Base-by-base conservation (phyloP, 1,140 invertebrate genomes). In the Centruroides vittatus region DNA sequence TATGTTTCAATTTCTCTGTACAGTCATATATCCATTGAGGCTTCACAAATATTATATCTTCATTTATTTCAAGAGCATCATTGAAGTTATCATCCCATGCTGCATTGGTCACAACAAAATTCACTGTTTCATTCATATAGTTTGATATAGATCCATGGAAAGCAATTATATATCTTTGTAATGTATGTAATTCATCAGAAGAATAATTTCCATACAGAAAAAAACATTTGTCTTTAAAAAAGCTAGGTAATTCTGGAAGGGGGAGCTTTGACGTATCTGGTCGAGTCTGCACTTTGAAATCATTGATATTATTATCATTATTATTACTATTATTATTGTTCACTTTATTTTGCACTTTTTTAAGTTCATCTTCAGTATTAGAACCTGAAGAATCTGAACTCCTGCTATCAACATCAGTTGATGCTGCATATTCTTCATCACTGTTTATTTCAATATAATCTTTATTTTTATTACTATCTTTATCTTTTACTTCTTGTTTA, bases 61-160 rank as follows among this genome's bases (percentile, higher is more conserved):
- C 67, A 63, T 75, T 72, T 35, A 74, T 73, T 35, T 67, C 59
- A 59, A 75, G 59, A 5, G 74, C 75, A 10, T 74, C 69, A 64
- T 76, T 71, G 71, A 76, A 76, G 52, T 76, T 73, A 11, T 74
- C 68, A 63, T 74, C 73, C 75, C 75, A 76, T 47, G 65, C 61
- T 35, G 63, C 51, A 13, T 67, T 57, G 5, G 74, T 75, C 2
- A 76, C 59, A 1, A 77, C 70, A 69, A 66, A 74, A 55, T 72
- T 70, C 0, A 75, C 71, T 49, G 70, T 66, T 47, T 72, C 66
- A 63, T 55, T 68, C 72, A 76, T 76, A 55, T 76, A 75, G 13
- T 74, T 68, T 55, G 72, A 72, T 36, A 75, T 35, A 35, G 55
- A 70, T 66, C 68, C 68, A 65, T 66, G 65, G 59, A 62, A 62